Conservation (phyloP, 2,113 vertebrate species). For the Rhea americana region DNA sequence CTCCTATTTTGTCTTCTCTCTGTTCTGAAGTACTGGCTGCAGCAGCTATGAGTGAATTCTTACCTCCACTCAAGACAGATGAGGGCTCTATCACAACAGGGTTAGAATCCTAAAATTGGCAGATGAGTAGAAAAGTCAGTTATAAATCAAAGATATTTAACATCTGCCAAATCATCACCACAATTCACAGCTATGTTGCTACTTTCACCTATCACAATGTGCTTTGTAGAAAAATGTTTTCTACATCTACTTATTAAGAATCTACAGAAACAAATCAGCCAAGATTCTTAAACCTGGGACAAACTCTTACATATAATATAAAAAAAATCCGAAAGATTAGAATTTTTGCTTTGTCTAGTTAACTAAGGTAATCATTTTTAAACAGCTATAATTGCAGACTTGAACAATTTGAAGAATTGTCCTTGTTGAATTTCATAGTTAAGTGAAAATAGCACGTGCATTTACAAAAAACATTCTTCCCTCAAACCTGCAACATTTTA, state of each 20-base stretch:
- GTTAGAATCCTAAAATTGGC: slow-evolving; percentile 84
- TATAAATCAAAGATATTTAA: not conserved
- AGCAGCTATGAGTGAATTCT: slow-evolving; percentile 74
- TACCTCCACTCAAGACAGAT: slow-evolving; percentile 83
- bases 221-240: not conserved
- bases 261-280: not conserved
- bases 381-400: not conserved
- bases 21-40: slow-evolving; percentile 76
- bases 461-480: not conserved
- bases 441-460: not conserved
- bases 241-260: not conserved
- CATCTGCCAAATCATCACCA: not conserved
- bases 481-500: not conserved
- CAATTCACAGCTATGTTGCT: not conserved
- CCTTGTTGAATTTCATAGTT: not conserved
- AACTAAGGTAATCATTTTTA: not conserved
- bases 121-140: not conserved
- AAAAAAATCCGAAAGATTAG: not conserved
- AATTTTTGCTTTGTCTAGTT: not conserved
- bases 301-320: not conserved
- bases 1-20: slow-evolving; percentile 76
- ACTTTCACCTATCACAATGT: accelerated
- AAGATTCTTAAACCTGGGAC: not conserved
- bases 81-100: slow-evolving; percentile 92
- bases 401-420: not conserved